These are phyloP conservation scores for Ernsta delagoae DNA, from an alignment of 2,888 invertebrate genomes.

Conservation along the genomic window DNA sequence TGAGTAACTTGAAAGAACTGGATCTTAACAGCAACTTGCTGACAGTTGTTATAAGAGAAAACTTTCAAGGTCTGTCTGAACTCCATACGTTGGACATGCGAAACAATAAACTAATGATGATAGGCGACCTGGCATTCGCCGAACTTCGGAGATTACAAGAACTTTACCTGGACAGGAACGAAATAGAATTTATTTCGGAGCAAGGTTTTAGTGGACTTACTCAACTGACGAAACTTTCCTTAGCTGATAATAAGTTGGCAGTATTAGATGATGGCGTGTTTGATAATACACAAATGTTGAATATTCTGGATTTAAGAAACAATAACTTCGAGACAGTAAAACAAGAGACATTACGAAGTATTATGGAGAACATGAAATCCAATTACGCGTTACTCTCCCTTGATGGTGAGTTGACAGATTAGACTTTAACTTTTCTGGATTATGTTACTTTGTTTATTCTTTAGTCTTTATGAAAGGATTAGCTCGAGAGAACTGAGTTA, in stretches of 20 bases:
- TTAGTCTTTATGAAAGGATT: constrained; percentile 16
- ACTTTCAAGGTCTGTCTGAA: constrained; percentile 90
- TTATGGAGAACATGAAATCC: constrained; percentile 89
- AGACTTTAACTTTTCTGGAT: constrained; percentile 11
- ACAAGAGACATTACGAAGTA: constrained; percentile 88
- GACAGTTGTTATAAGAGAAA: constrained; percentile 89
- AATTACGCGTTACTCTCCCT: constrained; percentile 89
- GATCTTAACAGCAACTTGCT: constrained; percentile 92
- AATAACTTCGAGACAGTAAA: constrained; percentile 91
- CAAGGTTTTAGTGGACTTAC: constrained; percentile 91
- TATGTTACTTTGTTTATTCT: constrained; percentile 7
- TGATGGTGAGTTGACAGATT: constrained; percentile 86
- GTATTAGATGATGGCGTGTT: constrained; percentile 89
- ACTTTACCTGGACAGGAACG: constrained; percentile 88
- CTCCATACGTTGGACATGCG: constrained; percentile 90
- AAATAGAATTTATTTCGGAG: constrained; percentile 90
- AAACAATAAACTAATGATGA: constrained; percentile 90
- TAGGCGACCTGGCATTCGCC: constrained; percentile 92
- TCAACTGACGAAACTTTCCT: constrained; percentile 88
- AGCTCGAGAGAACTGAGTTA: constrained; percentile 1
- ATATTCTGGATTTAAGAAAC: constrained; percentile 90
- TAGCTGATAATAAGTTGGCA: constrained; percentile 91
- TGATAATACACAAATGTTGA: constrained; percentile 88
- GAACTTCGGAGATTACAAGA: constrained; percentile 91
- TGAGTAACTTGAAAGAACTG: constrained; percentile 90